Conservation (phyloP, 2,888 invertebrate genomes). For the Tachina fera region DNA sequence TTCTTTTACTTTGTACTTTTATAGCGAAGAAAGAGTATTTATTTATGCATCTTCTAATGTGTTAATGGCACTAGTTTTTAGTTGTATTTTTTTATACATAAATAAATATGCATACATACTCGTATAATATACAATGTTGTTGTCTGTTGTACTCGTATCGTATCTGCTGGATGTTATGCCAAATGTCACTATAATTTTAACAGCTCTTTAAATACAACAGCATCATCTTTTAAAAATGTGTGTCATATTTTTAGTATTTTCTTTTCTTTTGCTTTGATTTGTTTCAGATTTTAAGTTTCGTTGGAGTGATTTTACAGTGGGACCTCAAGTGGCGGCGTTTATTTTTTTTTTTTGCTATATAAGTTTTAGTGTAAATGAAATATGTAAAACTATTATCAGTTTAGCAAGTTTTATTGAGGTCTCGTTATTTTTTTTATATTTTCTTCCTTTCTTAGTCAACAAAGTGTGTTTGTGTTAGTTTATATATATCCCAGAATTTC, state of each 20-base stretch:
- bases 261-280: background rate
- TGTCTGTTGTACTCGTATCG: slow-evolving; percentile 13
- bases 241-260: slow-evolving; percentile 51
- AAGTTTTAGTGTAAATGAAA: background rate
- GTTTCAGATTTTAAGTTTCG: slow-evolving; percentile 4
- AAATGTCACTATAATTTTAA: slow-evolving; percentile 68
- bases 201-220: slow-evolving; percentile 43
- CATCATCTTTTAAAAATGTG: slow-evolving; percentile 48
- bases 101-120: background rate
- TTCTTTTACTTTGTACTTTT: slow-evolving; percentile 14
- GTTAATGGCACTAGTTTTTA: slow-evolving; percentile 54
- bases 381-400: background rate
- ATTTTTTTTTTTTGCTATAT: background rate
- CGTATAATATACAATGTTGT: background rate
- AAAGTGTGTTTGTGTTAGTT: slow-evolving; percentile 2
- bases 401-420: background rate
- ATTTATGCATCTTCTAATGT: slow-evolving; percentile 60
- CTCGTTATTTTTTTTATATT: background rate
- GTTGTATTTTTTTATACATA: background rate
- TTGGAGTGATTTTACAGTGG: background rate
- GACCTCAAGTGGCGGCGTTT: background rate
- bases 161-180: slow-evolving; percentile 37
- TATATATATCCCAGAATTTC: slow-evolving; percentile 23
- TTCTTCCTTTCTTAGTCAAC: background rate
- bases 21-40: background rate